These are phyloP conservation scores for Serripes groenlandicus DNA, from an alignment of 2,888 invertebrate genomes.

Conservation along the genomic window DNA sequence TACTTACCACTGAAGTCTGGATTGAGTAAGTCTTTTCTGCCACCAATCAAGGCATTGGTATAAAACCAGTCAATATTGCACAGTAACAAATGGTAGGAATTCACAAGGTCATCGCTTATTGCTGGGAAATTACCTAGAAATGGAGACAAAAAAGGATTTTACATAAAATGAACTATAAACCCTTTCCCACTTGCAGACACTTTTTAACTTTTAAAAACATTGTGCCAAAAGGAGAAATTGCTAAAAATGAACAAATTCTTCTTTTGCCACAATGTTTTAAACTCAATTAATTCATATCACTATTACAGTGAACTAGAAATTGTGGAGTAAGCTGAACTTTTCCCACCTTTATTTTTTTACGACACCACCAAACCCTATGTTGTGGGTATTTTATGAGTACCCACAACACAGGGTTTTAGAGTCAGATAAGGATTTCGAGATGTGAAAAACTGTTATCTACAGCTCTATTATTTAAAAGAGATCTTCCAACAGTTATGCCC, in stretches of 20 bases:
- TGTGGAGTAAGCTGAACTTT: too few relatives aligned
- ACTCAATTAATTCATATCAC: background rate
- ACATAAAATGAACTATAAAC: background rate
- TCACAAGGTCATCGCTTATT: constrained; percentile 96
- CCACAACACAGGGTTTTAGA: too few relatives aligned
- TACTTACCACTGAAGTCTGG: constrained; percentile 93
- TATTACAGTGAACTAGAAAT: background rate
- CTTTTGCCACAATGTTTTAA: background rate
- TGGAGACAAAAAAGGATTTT: too few relatives aligned
- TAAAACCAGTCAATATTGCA: constrained; percentile 97
- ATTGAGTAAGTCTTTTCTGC: constrained; percentile 94
- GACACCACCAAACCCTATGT: too few relatives aligned
- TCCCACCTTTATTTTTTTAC: too few relatives aligned
- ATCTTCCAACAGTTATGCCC: too few relatives aligned
- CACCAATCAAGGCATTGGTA: constrained; percentile 93
- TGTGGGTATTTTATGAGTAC: too few relatives aligned
- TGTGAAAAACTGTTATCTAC: too few relatives aligned
- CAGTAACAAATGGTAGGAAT: constrained; percentile 96
- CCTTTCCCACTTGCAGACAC: background rate
- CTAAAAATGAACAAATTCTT: background rate
- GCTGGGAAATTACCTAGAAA: constrained; percentile 92
- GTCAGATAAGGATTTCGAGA: too few relatives aligned
- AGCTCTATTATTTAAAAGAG: too few relatives aligned
- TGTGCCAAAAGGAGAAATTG: background rate
- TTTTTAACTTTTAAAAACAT: background rate